phyloP scores from a whole-genome alignment of 2,797 vertebrate species.

The Poeciliopsis paucimaculata region DNA sequence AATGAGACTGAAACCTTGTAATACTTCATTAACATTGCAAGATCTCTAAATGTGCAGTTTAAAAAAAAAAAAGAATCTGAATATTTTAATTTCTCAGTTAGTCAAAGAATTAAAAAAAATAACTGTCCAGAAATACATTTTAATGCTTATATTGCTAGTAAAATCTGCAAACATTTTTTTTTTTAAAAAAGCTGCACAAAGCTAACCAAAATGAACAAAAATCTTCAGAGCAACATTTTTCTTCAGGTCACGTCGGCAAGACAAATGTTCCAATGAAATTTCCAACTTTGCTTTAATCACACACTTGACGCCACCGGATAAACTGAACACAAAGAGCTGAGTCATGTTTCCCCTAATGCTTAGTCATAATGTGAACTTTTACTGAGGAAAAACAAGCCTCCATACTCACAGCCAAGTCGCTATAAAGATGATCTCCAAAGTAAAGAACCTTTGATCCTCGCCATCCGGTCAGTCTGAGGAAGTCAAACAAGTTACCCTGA shows the following conservation, averaged over 20 bases:
- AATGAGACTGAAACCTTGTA: background rate
- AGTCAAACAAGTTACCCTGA: conserved; percentile 88
- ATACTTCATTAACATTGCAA: background rate
- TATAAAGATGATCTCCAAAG: conserved; percentile 90
- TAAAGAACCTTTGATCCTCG: conserved; percentile 87
- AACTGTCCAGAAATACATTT: background rate
- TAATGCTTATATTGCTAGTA: background rate
- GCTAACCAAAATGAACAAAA: background rate
- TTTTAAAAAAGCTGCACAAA: background rate
- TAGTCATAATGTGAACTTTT: conserved; percentile 4
- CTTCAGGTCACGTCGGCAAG: background rate
- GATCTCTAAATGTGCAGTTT: background rate
- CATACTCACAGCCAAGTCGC: conserved; percentile 86
- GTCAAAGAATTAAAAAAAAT: background rate
- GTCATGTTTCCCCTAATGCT: background rate
- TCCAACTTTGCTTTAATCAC: background rate
- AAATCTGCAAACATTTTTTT: background rate
- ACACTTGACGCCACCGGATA: background rate
- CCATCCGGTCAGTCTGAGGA: conserved; percentile 87
- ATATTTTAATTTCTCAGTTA: background rate
- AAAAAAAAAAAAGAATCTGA: background rate
- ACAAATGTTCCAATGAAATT: background rate
- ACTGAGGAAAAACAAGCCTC: background rate
- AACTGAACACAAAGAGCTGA: background rate
- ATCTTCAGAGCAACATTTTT: background rate